Evolutionary conservation across 2,797 vertebrate species (phyloP), one percentile per base, ranked within the genome.

Genomic region (Xenops minutus): DNA sequence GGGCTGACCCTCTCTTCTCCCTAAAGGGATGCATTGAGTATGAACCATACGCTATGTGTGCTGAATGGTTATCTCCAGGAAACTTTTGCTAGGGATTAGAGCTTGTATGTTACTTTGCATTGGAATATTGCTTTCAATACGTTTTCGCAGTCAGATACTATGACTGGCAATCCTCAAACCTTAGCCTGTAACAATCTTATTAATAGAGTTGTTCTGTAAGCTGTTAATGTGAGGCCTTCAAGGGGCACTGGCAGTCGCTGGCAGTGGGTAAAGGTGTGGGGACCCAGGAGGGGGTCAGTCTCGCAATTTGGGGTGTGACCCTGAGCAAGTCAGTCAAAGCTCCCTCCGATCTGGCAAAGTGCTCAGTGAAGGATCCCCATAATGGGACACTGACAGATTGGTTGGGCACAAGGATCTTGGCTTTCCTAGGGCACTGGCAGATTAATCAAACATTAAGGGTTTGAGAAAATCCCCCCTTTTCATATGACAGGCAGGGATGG

Each of bases 41-140:
- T 55, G 30, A 67, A 19, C 26, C 0, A 0, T 11, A 17, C 4
- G 6, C 2, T 62, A 2, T 62, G 19, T 2, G 0, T 27, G 12
- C 55, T 39, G 34, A 75, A n/a, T 49, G 2, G 39, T 39, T 39
- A 49, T 32, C 29, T 39, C 17, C 22, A 49, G 34, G 34, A 27
- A 49, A 19, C 44, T 75, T 61, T 39, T 39, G 7, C 21, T 20
- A 61, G 17, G 22, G 29, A 32, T 49, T 39, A 39, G 15, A 39
- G 29, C 29, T 75, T 49, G 72, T 32, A 9, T 32, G 20, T 37
- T 37, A 17, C 21, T 74, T 46, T 48, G 43, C 37, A 32, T 32
- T 37, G 11, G 23, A 26, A 39, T 30, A 49, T 39, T 61, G 34
- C 56, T 61, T 61, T 49, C 14, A 27, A 51, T 51, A 51, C 6